Evolutionary conservation across 2,888 invertebrate genomes (phyloP).

Genomic region (Carterocephalus palaemon): DNA sequence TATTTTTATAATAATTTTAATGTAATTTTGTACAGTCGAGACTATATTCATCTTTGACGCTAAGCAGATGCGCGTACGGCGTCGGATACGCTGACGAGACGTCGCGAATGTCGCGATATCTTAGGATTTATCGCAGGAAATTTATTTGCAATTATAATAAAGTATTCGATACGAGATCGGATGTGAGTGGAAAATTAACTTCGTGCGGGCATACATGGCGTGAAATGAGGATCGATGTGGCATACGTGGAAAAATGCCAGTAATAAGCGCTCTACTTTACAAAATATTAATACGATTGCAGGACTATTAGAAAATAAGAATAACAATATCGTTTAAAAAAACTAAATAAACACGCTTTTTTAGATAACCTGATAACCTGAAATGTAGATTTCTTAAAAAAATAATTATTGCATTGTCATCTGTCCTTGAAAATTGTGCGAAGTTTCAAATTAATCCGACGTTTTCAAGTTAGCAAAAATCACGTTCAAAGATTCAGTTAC

Average conservation of each 20-base stretch:
- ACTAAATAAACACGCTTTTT: too few species aligned
- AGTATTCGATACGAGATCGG: constrained; percentile 31
- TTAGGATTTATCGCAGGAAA: constrained; percentile 59
- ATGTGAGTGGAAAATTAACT: constrained; percentile 32
- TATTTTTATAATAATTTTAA: constrained; percentile 16
- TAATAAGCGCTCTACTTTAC: too few species aligned
- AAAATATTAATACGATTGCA: too few species aligned
- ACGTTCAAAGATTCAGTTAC: too few species aligned
- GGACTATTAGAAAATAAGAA: too few species aligned
- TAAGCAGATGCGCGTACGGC: constrained; percentile 45
- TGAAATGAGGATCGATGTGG: constrained; percentile 13
- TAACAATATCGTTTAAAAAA: too few species aligned
- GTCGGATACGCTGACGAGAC: constrained; percentile 41
- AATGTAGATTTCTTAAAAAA: too few species aligned
- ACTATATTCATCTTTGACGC: constrained; percentile 36
- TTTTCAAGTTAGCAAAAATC: too few species aligned
- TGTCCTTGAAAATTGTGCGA: too few species aligned
- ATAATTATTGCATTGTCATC: too few species aligned
- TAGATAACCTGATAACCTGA: too few species aligned
- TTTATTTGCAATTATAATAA: constrained; percentile 69
- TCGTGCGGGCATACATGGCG: constrained; percentile 26
- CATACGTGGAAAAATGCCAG: constrained; percentile 2
- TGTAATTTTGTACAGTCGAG: background rate
- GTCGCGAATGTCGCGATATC: constrained; percentile 44
- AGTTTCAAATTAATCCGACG: too few species aligned